Evolutionary conservation across 2,888 invertebrate genomes (phyloP), one percentile per base, ranked within the genome.

Genomic region (Cheilosia vernalis): DNA sequence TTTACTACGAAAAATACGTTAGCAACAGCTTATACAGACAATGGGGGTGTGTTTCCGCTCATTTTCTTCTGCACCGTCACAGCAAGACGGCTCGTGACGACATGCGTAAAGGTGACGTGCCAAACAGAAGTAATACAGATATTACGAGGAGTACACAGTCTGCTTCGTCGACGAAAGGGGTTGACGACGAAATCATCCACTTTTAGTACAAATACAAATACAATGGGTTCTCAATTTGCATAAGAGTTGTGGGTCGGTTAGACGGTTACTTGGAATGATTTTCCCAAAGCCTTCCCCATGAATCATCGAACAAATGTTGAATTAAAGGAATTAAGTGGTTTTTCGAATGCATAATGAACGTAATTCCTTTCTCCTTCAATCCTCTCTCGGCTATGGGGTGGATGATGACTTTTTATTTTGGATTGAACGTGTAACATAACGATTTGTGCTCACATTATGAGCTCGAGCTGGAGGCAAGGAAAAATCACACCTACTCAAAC

Each of bases 401-500:
- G 21, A 40, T 63, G 33, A 17, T 42, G 49, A 58, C 51, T 42
- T 49, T n/a, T 10, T 40, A 42, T 61, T 72, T 61, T 56, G 19
- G 27, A 67, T 63, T 49, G 24, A 49, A 55, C 21, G 44, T 80
- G 60, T 61, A 64, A 37, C 51, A 55, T 40, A 63, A 60, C 72
- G 64, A 69, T 55, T 64, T 63, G 21, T 73, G 27, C 27, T 53
- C 27, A 37, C 27, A 30, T 63, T 40, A 27, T 9, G 37, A n/a
- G 51, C 51, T 47, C 21, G 56, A 27, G 51, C 51, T 47, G 30
- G 56, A 27, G 72, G 67, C 44, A 81, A 40, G 77, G 67, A 81
- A 81, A 80, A 72, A 81, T 85, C 85, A 85, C 85, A 81, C 85
- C 85, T 85, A 85, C 80, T 81, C 81, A 85, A 81, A 80, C 72